A percentile compares a stretch with the other conserved stretches of the same genome.
These are phyloP conservation scores for Plodia interpunctella DNA, from an alignment of 1,140 invertebrate species.

Conservation along the genomic window DNA sequence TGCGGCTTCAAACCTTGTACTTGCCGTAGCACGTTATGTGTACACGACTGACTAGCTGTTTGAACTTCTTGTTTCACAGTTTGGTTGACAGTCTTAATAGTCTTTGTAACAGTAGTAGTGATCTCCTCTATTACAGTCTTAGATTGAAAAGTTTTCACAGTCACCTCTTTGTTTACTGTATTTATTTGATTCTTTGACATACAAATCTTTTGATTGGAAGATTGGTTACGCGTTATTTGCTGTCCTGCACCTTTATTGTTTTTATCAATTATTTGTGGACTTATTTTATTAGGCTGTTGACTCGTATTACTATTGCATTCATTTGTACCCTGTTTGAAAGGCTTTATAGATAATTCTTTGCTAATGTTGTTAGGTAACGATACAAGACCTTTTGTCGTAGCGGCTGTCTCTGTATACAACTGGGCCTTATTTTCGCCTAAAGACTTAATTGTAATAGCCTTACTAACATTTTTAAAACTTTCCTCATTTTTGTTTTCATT, in stretches of 20 bases:
- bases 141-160: constrained; percentile 63
- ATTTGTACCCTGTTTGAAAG: constrained; percentile 16
- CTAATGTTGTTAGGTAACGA: constrained; percentile 13
- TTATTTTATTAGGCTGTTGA: background rate
- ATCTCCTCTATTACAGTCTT: constrained; percentile 68
- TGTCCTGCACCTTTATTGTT: constrained; percentile 3
- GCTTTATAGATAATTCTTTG: constrained; percentile 25
- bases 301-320: constrained; percentile 7
- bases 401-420: constrained; percentile 10
- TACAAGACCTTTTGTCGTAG: constrained; percentile 10
- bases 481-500: constrained; percentile 23
- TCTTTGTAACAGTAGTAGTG: constrained; percentile 68
- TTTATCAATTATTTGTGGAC: background rate
- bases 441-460: constrained; percentile 55
- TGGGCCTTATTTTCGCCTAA: constrained; percentile 30
- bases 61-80: constrained; percentile 50
- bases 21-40: constrained; percentile 31
- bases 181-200: constrained; percentile 36
- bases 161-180: constrained; percentile 51
- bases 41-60: constrained; percentile 26
- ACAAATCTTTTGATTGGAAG: constrained; percentile 16
- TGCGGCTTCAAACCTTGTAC: constrained; percentile 31
- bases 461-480: constrained; percentile 49
- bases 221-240: constrained; percentile 7
- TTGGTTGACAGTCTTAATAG: constrained; percentile 63